A percentile compares a stretch with the other conserved stretches of the same genome.
phyloP scores from a whole-genome alignment of 2,113 vertebrate genomes.

The Elachura formosa region DNA sequence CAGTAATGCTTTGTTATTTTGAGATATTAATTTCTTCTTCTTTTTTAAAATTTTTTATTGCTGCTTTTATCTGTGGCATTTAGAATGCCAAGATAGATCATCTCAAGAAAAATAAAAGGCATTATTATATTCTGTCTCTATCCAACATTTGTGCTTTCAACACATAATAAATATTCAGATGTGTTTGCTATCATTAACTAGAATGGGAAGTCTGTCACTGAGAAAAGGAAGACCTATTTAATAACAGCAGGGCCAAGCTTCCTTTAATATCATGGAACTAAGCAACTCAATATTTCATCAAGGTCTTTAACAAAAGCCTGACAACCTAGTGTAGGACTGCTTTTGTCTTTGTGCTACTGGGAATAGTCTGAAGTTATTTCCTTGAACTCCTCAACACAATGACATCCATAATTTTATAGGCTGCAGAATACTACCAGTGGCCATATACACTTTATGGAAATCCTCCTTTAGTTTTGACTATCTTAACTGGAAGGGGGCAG shows the following conservation, averaged over 20 bases:
- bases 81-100: background rate
- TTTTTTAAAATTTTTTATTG: background rate
- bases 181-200: conserved; percentile 24
- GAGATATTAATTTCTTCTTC: background rate
- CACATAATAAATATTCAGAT: conserved; percentile 30
- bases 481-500: background rate
- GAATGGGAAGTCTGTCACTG: background rate
- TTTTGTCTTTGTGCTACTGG: background rate
- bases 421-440: background rate
- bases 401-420: background rate
- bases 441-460: background rate
- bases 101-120: conserved; percentile 11
- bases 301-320: background rate
- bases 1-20: conserved; percentile 22
- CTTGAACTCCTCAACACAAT: background rate
- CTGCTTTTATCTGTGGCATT: background rate
- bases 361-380: background rate
- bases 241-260: background rate
- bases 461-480: background rate
- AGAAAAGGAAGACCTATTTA: background rate
- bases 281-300: background rate
- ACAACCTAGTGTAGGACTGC: background rate
- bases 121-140: background rate
- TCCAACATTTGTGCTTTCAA: background rate
- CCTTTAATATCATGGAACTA: background rate